Percentiles rank a stretch among this genome's conserved stretches.
Conservation (phyloP, 2,113 vertebrate species). For the Andinoacara biseriatus region DNA sequence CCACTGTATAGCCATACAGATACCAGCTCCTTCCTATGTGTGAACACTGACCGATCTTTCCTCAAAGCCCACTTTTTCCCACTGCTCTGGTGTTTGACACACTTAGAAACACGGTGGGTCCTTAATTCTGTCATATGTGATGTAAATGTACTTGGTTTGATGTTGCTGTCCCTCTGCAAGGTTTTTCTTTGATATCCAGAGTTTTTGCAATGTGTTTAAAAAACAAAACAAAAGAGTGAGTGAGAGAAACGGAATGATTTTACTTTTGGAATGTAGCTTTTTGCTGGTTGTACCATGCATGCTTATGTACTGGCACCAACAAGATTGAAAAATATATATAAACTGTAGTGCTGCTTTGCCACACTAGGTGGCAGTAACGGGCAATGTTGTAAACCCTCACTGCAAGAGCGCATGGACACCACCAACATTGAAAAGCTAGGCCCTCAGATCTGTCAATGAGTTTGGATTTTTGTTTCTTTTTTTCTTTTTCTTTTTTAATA, state of each 20-base stretch:
- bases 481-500: background rate
- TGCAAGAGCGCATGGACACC: slow-evolving; percentile 64
- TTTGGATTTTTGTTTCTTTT: slow-evolving; percentile 42
- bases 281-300: slow-evolving; percentile 75
- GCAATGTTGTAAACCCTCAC: slow-evolving; percentile 59
- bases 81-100: slow-evolving; percentile 66
- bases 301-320: slow-evolving; percentile 70
- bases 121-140: slow-evolving; percentile 59
- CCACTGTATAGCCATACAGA: slow-evolving; percentile 35
- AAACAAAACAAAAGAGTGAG: background rate
- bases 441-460: slow-evolving; percentile 46
- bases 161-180: slow-evolving; percentile 48
- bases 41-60: background rate
- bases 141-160: slow-evolving; percentile 61
- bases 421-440: slow-evolving; percentile 24
- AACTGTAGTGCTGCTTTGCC: slow-evolving; percentile 74
- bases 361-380: slow-evolving; percentile 81
- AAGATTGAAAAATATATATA: slow-evolving; percentile 2
- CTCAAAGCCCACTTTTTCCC: background rate
- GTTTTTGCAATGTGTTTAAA: slow-evolving; percentile 59
- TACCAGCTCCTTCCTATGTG: slow-evolving; percentile 33
- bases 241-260: slow-evolving; percentile 54
- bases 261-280: slow-evolving; percentile 78
- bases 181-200: slow-evolving; percentile 37
- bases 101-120: slow-evolving; percentile 52